Conservation (phyloP, 2,113 vertebrate species). For the Oostethus manadensis region DNA sequence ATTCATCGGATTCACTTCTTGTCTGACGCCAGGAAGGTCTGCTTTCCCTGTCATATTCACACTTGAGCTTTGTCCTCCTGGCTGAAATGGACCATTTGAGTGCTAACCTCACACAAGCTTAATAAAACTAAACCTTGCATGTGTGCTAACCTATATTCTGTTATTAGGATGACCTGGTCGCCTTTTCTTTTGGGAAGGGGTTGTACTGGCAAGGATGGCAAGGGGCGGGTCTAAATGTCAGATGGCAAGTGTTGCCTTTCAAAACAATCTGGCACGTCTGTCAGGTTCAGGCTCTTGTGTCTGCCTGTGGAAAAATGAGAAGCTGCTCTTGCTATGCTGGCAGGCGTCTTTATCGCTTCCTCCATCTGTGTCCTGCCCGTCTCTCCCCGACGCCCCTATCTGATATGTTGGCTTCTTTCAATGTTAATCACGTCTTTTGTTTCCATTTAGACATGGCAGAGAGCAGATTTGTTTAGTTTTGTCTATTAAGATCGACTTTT, state of each 20-base stretch:
- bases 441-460: too few species aligned
- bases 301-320: slow-evolving; percentile 18
- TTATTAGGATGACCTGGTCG: slow-evolving; percentile 28
- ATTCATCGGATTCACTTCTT: slow-evolving; percentile 31
- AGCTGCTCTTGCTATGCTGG: slow-evolving; percentile 28
- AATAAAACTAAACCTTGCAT: not conserved
- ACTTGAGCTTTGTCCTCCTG: not conserved
- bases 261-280: slow-evolving; percentile 67
- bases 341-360: slow-evolving; percentile 3
- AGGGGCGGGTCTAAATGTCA: slow-evolving; percentile 43
- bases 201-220: too few species aligned
- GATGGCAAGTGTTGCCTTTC: slow-evolving; percentile 62
- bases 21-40: not conserved
- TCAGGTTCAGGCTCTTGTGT: slow-evolving; percentile 31
- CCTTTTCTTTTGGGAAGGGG: not conserved
- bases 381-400: not conserved
- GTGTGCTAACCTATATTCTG: slow-evolving; percentile 28
- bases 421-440: not conserved
- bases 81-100: too few species aligned
- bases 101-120: not conserved
- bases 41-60: not conserved
- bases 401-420: not conserved
- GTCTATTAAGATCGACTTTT: too few species aligned
- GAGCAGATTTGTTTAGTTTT: too few species aligned
- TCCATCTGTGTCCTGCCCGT: slow-evolving; percentile 22